Percentiles rank a stretch among this genome's conserved stretches.
phyloP scores from a whole-genome alignment of 2,113 vertebrate species.

The Bufo bufo region DNA sequence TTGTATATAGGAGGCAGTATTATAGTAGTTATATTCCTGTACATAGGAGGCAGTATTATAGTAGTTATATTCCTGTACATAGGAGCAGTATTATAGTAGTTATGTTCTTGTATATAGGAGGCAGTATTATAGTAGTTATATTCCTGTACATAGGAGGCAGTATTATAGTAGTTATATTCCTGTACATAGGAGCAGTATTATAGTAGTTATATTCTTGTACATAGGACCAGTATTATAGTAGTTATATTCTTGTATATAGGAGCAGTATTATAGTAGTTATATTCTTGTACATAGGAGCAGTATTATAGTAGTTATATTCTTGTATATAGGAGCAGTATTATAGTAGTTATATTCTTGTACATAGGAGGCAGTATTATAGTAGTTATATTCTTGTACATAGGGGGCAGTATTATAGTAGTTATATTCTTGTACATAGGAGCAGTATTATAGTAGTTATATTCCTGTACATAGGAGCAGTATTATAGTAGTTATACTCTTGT shows the following conservation, averaged over 20 bases:
- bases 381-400: neutral
- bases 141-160: neutral
- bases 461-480: neutral
- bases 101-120: neutral
- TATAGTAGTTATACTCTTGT: conserved; percentile 9
- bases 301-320: conserved; percentile 1
- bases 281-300: neutral
- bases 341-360: conserved; percentile 2
- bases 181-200: neutral
- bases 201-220: conserved; percentile 4
- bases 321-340: neutral
- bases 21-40: conserved; percentile 5
- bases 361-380: neutral
- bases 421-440: neutral
- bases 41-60: neutral
- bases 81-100: neutral
- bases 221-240: neutral
- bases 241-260: neutral
- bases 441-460: too few species aligned
- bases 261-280: neutral
- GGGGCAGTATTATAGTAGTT: neutral
- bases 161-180: neutral
- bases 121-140: conserved; percentile 19
- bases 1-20: neutral
- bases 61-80: neutral